Conservation (phyloP, 53 echinoderm and acorn worm genomes). For the Antedon mediterranea region DNA sequence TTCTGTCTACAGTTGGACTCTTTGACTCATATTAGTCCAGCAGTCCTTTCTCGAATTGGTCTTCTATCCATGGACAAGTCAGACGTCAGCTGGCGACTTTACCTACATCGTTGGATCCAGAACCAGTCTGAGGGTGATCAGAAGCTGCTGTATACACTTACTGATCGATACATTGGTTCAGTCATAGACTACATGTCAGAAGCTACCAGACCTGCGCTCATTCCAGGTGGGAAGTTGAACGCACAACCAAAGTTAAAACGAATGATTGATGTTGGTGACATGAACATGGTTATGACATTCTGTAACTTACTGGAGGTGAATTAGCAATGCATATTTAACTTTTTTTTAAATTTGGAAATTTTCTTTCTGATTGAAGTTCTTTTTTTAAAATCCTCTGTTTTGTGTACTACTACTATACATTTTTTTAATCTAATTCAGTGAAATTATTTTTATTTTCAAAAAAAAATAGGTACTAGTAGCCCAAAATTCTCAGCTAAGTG, state of each 20-base stretch:
- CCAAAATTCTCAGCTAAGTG: slow-evolving; percentile 38
- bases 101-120: slow-evolving; percentile 61
- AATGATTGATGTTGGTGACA: slow-evolving; percentile 58
- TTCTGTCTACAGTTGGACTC: slow-evolving; percentile 38
- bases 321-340: no score
- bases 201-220: slow-evolving; percentile 68
- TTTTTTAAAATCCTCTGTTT: no score
- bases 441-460: background rate
- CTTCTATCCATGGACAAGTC: slow-evolving; percentile 83
- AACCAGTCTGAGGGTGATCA: slow-evolving; percentile 50
- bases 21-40: slow-evolving; percentile 33
- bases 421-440: background rate
- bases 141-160: slow-evolving; percentile 34
- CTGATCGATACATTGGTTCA: slow-evolving; percentile 51
- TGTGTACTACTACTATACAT: no score
- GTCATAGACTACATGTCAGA: slow-evolving; percentile 57
- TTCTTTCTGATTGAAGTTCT: no score
- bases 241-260: slow-evolving; percentile 48
- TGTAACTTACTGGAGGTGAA: slow-evolving; percentile 72
- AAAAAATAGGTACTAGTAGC: slow-evolving; percentile 41
- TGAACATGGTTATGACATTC: slow-evolving; percentile 78
- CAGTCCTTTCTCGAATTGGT: slow-evolving; percentile 64
- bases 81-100: slow-evolving; percentile 76
- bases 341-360: no score
- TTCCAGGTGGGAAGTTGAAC: slow-evolving; percentile 22